phyloP scores from a whole-genome alignment of 2,113 vertebrate genomes.

The Caranx ignobilis region DNA sequence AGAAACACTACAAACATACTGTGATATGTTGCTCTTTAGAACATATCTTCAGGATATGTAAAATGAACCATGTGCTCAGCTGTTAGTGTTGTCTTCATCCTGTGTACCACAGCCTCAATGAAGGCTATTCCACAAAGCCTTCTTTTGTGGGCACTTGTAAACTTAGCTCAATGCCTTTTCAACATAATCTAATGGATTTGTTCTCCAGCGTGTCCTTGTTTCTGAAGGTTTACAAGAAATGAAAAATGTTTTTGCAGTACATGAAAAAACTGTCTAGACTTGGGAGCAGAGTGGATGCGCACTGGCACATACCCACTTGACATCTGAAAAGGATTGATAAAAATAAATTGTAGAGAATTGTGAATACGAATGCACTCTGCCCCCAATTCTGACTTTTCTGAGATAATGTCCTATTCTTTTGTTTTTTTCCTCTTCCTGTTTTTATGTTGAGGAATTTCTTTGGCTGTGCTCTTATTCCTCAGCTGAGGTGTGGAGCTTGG shows the following conservation, averaged over 20 bases:
- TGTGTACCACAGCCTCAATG: neutral
- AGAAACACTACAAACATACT: too few species aligned
- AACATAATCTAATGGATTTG: conserved; percentile 42
- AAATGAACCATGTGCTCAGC: neutral
- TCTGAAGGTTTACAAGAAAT: conserved; percentile 22
- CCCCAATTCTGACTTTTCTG: conserved; percentile 36
- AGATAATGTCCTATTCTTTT: conserved; percentile 42
- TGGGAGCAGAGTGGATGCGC: neutral
- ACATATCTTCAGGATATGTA: neutral
- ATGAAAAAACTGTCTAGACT: conserved; percentile 19
- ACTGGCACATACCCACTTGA: conserved; percentile 22
- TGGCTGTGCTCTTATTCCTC: conserved; percentile 33
- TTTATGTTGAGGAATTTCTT: conserved; percentile 38
- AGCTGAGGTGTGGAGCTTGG: conserved; percentile 35
- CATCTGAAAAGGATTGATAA: conserved; percentile 38
- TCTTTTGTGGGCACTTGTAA: conserved; percentile 22
- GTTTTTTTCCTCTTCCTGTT: neutral
- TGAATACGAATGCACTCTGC: conserved; percentile 40
- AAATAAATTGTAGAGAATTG: conserved; percentile 42
- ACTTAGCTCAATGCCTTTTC: conserved; percentile 14
- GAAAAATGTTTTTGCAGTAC: conserved; percentile 28
- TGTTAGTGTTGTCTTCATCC: neutral
- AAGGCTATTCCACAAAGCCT: conserved; percentile 28
- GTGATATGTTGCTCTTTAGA: neutral
- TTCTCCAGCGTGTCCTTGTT: conserved; percentile 10